Conservation (phyloP, 2,797 vertebrate species). For the Sebastes itinus region DNA sequence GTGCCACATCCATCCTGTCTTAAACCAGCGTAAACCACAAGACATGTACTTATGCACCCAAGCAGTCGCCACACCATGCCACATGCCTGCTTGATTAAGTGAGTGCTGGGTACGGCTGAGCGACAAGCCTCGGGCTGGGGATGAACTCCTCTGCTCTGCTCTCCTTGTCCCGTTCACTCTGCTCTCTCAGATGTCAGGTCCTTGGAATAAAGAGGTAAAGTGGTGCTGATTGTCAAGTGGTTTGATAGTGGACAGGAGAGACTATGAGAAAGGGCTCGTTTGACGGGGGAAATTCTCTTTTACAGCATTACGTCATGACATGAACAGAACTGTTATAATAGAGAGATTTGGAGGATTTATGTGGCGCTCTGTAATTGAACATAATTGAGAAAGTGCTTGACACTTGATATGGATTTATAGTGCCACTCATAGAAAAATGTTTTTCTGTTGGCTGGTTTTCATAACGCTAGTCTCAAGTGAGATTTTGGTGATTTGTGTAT, state of each 20-base stretch:
- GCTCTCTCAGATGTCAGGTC: slow-evolving; percentile 28
- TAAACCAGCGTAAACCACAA: slow-evolving; percentile 78
- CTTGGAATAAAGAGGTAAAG: slow-evolving; percentile 21
- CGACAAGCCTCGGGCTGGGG: slow-evolving; percentile 53
- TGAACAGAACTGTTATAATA: slow-evolving; percentile 16
- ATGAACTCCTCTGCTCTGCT: slow-evolving; percentile 22
- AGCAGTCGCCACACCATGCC: slow-evolving; percentile 74
- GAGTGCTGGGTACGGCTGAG: slow-evolving; percentile 60
- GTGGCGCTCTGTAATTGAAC: slow-evolving; percentile 41
- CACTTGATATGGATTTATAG: slow-evolving; percentile 62
- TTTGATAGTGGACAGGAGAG: not conserved
- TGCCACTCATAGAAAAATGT: slow-evolving; percentile 36
- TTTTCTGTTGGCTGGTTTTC: slow-evolving; percentile 47
- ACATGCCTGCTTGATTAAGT: slow-evolving; percentile 76
- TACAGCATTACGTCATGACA: slow-evolving; percentile 6
- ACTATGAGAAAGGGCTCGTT: not conserved
- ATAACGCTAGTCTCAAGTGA: slow-evolving; percentile 31
- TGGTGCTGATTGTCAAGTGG: slow-evolving; percentile 28
- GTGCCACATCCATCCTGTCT: slow-evolving; percentile 79
- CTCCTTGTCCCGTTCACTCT: not conserved
- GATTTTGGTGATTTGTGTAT: slow-evolving; percentile 43
- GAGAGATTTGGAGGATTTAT: slow-evolving; percentile 47
- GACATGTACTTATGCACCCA: slow-evolving; percentile 71
- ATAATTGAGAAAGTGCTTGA: slow-evolving; percentile 57
- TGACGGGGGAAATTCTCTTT: not conserved